These are phyloP conservation scores for Corythoichthys intestinalis DNA, from an alignment of 2,113 vertebrate species.

Conservation along the genomic window DNA sequence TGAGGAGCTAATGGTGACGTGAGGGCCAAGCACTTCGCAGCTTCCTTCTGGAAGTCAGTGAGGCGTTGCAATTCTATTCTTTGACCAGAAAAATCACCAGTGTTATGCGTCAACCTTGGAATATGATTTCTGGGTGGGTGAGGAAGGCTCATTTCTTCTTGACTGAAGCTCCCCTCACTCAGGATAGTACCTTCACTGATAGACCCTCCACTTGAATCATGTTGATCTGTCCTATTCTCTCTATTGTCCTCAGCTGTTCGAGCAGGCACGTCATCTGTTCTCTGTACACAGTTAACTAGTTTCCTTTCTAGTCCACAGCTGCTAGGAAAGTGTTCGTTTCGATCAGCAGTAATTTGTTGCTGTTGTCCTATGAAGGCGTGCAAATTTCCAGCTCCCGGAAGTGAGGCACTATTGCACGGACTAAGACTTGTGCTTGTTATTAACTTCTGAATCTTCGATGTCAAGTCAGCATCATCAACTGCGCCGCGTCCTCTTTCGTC, in stretches of 20 bases:
- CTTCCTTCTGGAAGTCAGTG: constrained; percentile 85
- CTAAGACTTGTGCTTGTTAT: constrained; percentile 71
- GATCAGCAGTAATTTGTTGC: constrained; percentile 62
- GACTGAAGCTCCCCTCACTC: constrained; percentile 84
- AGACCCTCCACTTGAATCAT: constrained; percentile 79
- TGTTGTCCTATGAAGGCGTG: constrained; percentile 75
- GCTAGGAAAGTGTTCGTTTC: constrained; percentile 37
- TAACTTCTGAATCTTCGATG: constrained; percentile 77
- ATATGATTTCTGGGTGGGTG: constrained; percentile 13
- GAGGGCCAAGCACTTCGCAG: constrained; percentile 75
- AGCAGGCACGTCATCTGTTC: constrained; percentile 15
- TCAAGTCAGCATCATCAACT: constrained; percentile 66
- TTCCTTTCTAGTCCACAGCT: constrained; percentile 50
- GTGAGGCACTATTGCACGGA: constrained; percentile 68
- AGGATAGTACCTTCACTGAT: constrained; percentile 88
- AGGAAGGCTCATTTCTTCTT: constrained; percentile 65
- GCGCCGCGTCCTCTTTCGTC: constrained; percentile 44
- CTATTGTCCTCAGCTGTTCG: background rate
- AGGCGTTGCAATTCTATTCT: constrained; percentile 73
- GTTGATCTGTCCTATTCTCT: constrained; percentile 26
- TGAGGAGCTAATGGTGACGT: constrained; percentile 48
- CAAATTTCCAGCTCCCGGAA: constrained; percentile 81
- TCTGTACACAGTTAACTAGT: constrained; percentile 30
- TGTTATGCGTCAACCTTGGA: constrained; percentile 57
- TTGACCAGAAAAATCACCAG: constrained; percentile 73